These are phyloP conservation scores for Pyrrhosoma nymphula DNA, from an alignment of 2,888 invertebrate genomes.

Conservation along the genomic window DNA sequence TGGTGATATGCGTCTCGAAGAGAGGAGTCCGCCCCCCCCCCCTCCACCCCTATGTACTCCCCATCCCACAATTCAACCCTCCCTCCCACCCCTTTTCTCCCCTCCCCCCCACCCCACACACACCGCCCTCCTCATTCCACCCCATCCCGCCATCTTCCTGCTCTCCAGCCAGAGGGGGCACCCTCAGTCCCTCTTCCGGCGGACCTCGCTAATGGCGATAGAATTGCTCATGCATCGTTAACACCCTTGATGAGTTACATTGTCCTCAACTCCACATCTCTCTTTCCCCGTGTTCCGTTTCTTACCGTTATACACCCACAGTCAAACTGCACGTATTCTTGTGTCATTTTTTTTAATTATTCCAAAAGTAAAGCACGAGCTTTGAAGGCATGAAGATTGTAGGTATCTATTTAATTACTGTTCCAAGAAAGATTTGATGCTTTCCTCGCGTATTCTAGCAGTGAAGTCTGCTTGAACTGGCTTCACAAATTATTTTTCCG, in stretches of 20 bases:
- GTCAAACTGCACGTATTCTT: background rate
- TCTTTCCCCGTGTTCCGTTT: background rate
- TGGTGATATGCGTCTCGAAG: background rate
- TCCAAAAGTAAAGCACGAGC: background rate
- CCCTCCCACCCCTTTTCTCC: background rate
- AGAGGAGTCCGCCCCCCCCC: too few relatives aligned
- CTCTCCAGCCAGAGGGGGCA: background rate
- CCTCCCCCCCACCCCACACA: background rate
- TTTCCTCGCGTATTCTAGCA: too few relatives aligned
- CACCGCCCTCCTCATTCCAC: background rate
- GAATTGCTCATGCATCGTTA: slow-evolving; percentile 30
- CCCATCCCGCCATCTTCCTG: background rate
- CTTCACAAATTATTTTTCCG: too few relatives aligned
- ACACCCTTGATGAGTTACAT: slow-evolving; percentile 59
- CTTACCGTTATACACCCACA: background rate
- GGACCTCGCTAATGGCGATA: slow-evolving; percentile 49
- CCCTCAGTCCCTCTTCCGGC: slow-evolving; percentile 6
- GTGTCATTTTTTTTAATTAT: background rate
- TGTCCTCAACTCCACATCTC: slow-evolving; percentile 13
- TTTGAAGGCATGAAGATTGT: too few relatives aligned
- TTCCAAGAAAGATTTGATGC: too few relatives aligned
- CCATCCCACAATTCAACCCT: too few relatives aligned
- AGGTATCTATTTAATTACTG: too few relatives aligned
- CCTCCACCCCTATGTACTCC: too few relatives aligned
- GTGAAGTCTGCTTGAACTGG: too few relatives aligned